Base-by-base conservation (phyloP, 2,888 invertebrate genomes). In the Patella caerulea region DNA sequence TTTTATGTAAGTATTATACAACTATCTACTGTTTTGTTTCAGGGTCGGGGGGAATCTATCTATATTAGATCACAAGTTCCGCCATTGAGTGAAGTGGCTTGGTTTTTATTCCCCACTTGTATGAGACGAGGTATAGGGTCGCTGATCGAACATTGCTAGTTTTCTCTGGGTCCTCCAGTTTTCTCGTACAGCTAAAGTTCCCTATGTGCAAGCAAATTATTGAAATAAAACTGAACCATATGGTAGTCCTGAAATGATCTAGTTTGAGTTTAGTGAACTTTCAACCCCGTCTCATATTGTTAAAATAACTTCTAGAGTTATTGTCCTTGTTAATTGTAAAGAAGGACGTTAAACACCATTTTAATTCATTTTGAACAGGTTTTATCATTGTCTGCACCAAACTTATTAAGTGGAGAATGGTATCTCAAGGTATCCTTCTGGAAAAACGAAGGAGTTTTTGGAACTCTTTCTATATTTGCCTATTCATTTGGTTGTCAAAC, bases 401-500 rank as follows among this genome's bases (percentile, higher is more conserved):
- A 96, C 88, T 92, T 98, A 79, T 92, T 95, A 81, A 93, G 94
- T 0, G 94, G 94, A 5, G 95, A 95, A 86, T 97, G 97, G 96
- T 86, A 88, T 70, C 79, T 87, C 56, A 86, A 88, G 77, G 89
- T 91, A 11, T 83, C 83, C 52, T 86, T 88, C 78, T 91, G 91
- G 91, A 94, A 95, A 85, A 95, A 96, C 0, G 94, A 95, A 0
- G 98, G 98, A 0, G 93, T 98, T 78, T 93, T 98, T 74, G 97
- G 97, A 87, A 97, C 97, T 90, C 93, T 98, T 83, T 99, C 99
- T 0, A 98, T 99, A 86, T 97, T 98, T 92, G 96, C 97, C 15
- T 97, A 98, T 96, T 98, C 98, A 0, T 93, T 98, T 76, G 97
- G 97, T 83, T 99, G 99, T 92, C 99, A 99, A 93, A 97, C 98